These are phyloP conservation scores for Oncorhynchus clarkii DNA, from an alignment of 2,113 vertebrate species.

Conservation along the genomic window DNA sequence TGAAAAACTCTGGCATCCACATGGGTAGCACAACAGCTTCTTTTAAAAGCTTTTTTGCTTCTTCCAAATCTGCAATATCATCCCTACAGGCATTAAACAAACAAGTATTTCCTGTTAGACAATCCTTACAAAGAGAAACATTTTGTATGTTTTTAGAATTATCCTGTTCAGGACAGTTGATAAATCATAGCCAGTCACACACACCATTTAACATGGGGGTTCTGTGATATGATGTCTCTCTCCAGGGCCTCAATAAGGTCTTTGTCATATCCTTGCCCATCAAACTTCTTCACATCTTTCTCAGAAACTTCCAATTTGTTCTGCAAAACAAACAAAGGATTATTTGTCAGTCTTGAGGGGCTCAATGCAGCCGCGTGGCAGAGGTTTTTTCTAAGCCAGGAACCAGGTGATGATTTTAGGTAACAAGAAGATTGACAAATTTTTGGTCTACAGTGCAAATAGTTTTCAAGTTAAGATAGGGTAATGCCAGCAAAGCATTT, in stretches of 20 bases:
- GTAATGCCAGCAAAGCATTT: background rate
- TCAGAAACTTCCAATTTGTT: conserved; percentile 86
- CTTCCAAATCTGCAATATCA: conserved; percentile 93
- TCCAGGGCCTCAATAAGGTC: conserved; percentile 95
- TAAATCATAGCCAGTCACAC: conserved; percentile 35
- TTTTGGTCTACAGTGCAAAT: conserved; percentile 36
- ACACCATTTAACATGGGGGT: conserved; percentile 94
- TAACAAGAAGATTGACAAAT: conserved; percentile 17
- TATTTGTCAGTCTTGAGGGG: background rate
- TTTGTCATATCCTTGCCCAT: conserved; percentile 91
- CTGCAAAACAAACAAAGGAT: conserved; percentile 62
- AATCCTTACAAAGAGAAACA: background rate
- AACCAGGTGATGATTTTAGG: conserved; percentile 22
- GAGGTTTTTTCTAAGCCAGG: conserved; percentile 1
- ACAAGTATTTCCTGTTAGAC: background rate
- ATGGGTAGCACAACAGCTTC: conserved; percentile 96
- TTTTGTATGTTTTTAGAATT: background rate
- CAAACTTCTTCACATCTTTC: conserved; percentile 88
- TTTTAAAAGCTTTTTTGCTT: conserved; percentile 94
- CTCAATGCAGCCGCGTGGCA: background rate
- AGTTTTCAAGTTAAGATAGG: background rate
- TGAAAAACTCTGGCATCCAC: conserved; percentile 99
- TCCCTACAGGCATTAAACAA: conserved; percentile 73
- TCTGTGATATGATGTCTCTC: conserved; percentile 96
- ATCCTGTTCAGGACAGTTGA: background rate